Evolutionary conservation across 2,113 vertebrate species (phyloP).

Genomic region (Xiphophorus hellerii): DNA sequence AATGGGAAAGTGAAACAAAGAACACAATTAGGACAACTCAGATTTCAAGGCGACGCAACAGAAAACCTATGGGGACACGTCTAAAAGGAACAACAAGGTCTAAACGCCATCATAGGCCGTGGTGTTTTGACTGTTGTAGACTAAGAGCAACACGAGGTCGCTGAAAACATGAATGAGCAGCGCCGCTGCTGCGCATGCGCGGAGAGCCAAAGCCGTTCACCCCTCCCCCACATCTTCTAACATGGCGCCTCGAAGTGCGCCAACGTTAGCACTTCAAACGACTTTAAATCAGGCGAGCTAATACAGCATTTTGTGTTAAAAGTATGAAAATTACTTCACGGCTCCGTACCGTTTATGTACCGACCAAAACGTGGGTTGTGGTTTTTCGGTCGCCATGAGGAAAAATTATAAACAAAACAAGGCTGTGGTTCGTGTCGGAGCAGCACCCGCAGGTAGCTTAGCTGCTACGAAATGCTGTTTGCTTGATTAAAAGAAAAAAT

Average conservation of each 20-base stretch:
- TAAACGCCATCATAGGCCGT: not conserved
- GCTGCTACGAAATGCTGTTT: conserved; percentile 34
- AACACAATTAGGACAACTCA: not conserved
- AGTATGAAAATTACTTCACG: not conserved
- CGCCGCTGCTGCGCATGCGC: conserved; percentile 82
- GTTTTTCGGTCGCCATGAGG: conserved; percentile 7
- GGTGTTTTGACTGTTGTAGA: conserved; percentile 28
- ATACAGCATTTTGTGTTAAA: not conserved
- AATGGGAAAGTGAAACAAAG: not conserved
- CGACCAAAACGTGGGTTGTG: not conserved
- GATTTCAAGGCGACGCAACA: conserved; percentile 14
- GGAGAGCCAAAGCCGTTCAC: conserved; percentile 67
- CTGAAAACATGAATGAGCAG: conserved; percentile 73
- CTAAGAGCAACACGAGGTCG: conserved; percentile 64
- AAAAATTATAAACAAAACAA: conserved; percentile 10
- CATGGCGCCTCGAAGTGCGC: conserved; percentile 89
- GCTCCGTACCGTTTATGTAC: not conserved
- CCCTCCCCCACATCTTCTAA: conserved; percentile 85
- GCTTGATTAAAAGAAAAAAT: conserved; percentile 14
- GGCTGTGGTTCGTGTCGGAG: conserved; percentile 19
- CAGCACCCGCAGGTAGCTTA: conserved; percentile 51
- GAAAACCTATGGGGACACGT: too few species aligned
- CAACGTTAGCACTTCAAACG: conserved; percentile 69
- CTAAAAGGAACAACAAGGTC: conserved; percentile 17
- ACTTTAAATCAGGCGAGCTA: conserved; percentile 19